Evolutionary conservation across 2,888 invertebrate genomes (phyloP), one percentile per base, ranked within the genome.

Genomic region (Acanthosoma haemorrhoidale): DNA sequence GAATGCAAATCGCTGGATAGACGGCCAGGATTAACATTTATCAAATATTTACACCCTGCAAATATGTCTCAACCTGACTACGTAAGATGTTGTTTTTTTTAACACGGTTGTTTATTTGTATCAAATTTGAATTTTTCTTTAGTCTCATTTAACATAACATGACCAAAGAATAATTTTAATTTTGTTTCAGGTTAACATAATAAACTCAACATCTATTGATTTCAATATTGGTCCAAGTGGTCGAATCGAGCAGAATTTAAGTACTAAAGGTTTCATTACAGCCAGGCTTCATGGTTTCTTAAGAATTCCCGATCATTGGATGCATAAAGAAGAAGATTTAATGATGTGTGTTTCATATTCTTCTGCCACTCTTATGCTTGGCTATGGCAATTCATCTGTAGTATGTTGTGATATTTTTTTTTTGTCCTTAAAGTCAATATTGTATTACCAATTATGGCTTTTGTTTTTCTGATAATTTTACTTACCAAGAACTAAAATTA

Each of bases 11-110:
- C 85, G 64, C 81, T 88, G 75, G 92, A 92, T 79, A 87, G 87
- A 74, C 84, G 94, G 25, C 94, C 96, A 0, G 96, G 96, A 0
- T 83, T 96, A 2, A 95, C 94, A 0, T 93, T 92, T 76, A 84
- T 94, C 25, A 88, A 92, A 76, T 96, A 95, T 79, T 88, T 91
- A 76, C 89, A 91, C 78, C 95, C 95, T 0, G 89, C 91, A 0
- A 92, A 96, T 80, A 87, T 87, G 79, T 87, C 88, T 32, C 92
- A 94, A 77, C 96, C 96, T 0, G 96, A 96, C 78, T 88, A 87
- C 73, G 94, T 84, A 75, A 76, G 76, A 77, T n/a, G n/a, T n/a
- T n/a, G n/a, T n/a, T n/a, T n/a, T n/a, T n/a, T n/a, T n/a, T n/a
- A n/a, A n/a, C n/a, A n/a, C n/a, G n/a, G n/a, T n/a, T n/a, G n/a